These are phyloP conservation scores for Eristalis tenax DNA, from an alignment of 2,888 invertebrate species.

Conservation along the genomic window DNA sequence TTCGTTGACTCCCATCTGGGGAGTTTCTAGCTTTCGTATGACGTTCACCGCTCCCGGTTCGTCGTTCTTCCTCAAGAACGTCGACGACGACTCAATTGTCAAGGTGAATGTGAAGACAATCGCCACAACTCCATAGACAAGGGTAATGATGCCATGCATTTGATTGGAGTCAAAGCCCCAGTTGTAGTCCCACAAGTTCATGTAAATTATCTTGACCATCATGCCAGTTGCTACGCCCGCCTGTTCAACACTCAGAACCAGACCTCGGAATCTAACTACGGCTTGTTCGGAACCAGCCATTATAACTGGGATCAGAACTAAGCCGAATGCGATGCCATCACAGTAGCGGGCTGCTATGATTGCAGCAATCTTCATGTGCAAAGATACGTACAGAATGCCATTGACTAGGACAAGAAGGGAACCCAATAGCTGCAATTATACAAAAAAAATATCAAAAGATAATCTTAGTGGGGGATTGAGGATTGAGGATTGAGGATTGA, in stretches of 20 bases:
- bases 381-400: slow-evolving; percentile 75
- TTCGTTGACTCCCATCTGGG: slow-evolving; percentile 73
- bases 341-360: slow-evolving; percentile 75
- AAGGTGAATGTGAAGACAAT: slow-evolving; percentile 40
- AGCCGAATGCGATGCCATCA: slow-evolving; percentile 76
- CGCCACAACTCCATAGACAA: slow-evolving; percentile 72
- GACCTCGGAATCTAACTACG: slow-evolving; percentile 71
- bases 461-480: background rate
- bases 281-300: slow-evolving; percentile 75
- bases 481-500: background rate
- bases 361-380: slow-evolving; percentile 62
- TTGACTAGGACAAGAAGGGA: slow-evolving; percentile 70
- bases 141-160: slow-evolving; percentile 74
- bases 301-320: slow-evolving; percentile 75
- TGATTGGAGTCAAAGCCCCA: slow-evolving; percentile 65
- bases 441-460: background rate
- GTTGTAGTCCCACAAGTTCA: slow-evolving; percentile 63
- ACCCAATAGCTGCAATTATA: background rate
- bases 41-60: slow-evolving; percentile 76
- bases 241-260: slow-evolving; percentile 74
- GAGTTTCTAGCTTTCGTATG: slow-evolving; percentile 75
- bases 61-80: slow-evolving; percentile 74
- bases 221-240: slow-evolving; percentile 68
- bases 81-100: slow-evolving; percentile 77
- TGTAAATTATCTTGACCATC: slow-evolving; percentile 73